These are phyloP conservation scores for Scaptomyza reducta DNA, from an alignment of 2,888 invertebrate genomes.

Conservation along the genomic window DNA sequence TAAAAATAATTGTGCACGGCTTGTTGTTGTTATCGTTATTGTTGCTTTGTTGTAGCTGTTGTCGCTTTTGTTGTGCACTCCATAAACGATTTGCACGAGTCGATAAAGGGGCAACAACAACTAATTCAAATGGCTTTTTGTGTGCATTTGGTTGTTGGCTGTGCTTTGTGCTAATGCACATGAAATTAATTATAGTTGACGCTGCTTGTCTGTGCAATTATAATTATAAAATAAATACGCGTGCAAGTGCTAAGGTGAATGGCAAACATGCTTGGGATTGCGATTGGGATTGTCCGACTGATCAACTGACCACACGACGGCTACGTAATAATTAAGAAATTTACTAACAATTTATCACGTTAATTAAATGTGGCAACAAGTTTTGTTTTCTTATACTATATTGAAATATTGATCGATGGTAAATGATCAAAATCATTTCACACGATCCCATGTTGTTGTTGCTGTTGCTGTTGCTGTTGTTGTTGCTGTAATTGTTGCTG, in stretches of 20 bases:
- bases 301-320: slow-evolving; percentile 51
- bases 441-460: slow-evolving; percentile 67
- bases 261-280: slow-evolving; percentile 46
- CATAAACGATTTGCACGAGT: slow-evolving; percentile 72
- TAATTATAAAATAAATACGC: slow-evolving; percentile 65
- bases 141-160: slow-evolving; percentile 17
- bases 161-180: slow-evolving; percentile 34
- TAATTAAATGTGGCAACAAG: slow-evolving; percentile 64
- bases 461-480: slow-evolving; percentile 37
- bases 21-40: slow-evolving; percentile 20
- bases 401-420: slow-evolving; percentile 71
- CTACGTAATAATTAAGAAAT: slow-evolving; percentile 79
- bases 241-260: slow-evolving; percentile 71
- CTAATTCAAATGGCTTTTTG: slow-evolving; percentile 44
- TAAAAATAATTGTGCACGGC: slow-evolving; percentile 56
- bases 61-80: slow-evolving; percentile 61
- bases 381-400: slow-evolving; percentile 13
- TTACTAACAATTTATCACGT: slow-evolving; percentile 79
- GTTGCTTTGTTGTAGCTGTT: slow-evolving; percentile 20
- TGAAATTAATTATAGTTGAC: slow-evolving; percentile 63
- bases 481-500: slow-evolving; percentile 32
- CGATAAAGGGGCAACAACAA: slow-evolving; percentile 7
- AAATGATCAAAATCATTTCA: slow-evolving; percentile 77
- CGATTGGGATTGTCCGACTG: background rate
- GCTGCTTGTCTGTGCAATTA: slow-evolving; percentile 32